Percentiles rank a stretch among this genome's conserved stretches.
phyloP scores from a whole-genome alignment of 1,140 invertebrate genomes.

The Alviniconcha marisindica region DNA sequence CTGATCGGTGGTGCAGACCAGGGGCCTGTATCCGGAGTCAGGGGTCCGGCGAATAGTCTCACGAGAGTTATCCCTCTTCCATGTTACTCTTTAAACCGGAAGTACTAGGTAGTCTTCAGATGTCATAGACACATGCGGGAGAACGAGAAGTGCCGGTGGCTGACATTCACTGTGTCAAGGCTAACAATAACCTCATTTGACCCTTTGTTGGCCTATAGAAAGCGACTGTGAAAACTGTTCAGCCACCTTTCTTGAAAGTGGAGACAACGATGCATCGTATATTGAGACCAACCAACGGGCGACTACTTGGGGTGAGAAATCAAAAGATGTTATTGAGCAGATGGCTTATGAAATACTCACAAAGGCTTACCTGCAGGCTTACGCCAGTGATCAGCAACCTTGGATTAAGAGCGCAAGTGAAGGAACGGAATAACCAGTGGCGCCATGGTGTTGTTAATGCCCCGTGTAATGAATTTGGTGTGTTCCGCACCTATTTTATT shows the following conservation, averaged over 20 bases:
- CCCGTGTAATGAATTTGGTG: background rate
- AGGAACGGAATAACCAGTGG: too few species aligned
- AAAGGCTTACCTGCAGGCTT: background rate
- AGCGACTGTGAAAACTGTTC: background rate
- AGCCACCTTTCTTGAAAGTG: background rate
- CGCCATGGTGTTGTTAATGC: too few species aligned
- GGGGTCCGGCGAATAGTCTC: background rate
- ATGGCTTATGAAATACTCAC: constrained; percentile 8
- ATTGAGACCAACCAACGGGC: background rate
- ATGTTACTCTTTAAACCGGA: background rate
- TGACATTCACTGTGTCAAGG: background rate
- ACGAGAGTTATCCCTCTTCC: background rate
- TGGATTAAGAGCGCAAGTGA: background rate
- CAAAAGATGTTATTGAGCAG: background rate
- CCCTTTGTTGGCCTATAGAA: background rate
- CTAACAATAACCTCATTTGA: background rate
- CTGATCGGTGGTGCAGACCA: too few species aligned
- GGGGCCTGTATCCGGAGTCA: too few species aligned
- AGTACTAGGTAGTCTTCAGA: background rate
- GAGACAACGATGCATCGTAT: background rate
- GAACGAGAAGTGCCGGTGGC: too few species aligned
- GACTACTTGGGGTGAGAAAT: background rate
- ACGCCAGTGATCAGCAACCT: too few species aligned
- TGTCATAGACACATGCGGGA: constrained; percentile 8
- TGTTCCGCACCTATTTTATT: background rate